Base-by-base conservation (phyloP, 2,113 vertebrate species). In the Argyrosomus japonicus region DNA sequence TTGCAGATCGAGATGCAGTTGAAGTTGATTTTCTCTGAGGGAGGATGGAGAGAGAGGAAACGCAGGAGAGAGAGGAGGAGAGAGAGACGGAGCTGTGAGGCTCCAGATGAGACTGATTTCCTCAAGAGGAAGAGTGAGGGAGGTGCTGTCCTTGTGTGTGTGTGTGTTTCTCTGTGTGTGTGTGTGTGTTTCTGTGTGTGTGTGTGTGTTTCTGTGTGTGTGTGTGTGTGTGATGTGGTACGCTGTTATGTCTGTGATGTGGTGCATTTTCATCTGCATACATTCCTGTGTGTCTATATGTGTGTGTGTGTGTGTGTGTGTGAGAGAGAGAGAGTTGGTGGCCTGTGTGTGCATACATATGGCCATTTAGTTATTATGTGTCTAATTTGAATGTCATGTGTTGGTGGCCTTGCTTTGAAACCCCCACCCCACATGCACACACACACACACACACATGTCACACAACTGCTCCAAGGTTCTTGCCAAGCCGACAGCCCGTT, bases 401-500 rank as follows among this genome's bases (percentile, higher is more conserved):
- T 27, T 79, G 64, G 79, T 73, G 73, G 77, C 51, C 68, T 74
- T 25, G 21, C 79, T 81, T 74, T 72, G 67, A 83, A 85, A 56
- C 40, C 18, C 0, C 4, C 15, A 0, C 40, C n/a, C 21, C 32
- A 10, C 43, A 21, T 32, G 6, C 43, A 10, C 56, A 56, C 53
- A 70, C 50, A 68, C 51, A 75, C 64, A 21, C 56, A 21, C 53
- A 74, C 29, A 69, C n/a, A 68, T 51, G 9, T 32, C 36, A 9
- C 47, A 48, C 13, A 53, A 17, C 12, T 6, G 32, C 57, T 23
- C 14, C 45, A 19, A 43, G 57, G 11, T 57, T 63, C 5, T 74
- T 90, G 82, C 84, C 80, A 84, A 87, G 87, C 58, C 6, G 73
- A 78, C 87, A 75, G 90, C 79, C 63, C 84, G 68, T 69, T 90